A percentile compares a stretch with the other conserved stretches of the same genome.
phyloP scores from a whole-genome alignment of 2,113 vertebrate genomes.

The Phalacrocorax aristotelis region DNA sequence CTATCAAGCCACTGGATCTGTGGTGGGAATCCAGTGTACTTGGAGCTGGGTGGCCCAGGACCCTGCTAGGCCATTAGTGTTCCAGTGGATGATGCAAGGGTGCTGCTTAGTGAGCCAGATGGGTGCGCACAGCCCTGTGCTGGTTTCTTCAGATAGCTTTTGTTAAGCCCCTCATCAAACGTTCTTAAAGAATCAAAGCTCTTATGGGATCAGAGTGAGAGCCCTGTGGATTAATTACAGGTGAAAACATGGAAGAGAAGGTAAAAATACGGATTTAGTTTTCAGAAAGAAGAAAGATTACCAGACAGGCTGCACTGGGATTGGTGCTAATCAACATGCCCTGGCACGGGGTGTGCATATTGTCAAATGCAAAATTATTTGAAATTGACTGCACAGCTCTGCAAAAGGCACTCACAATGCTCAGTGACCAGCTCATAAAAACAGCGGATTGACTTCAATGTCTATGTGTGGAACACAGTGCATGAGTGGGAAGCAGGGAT shows the following conservation, averaged over 20 bases:
- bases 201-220: background rate
- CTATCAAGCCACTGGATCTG: background rate
- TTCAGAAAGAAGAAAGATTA: background rate
- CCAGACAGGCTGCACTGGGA: background rate
- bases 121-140: fast-evolving
- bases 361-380: background rate
- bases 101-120: background rate
- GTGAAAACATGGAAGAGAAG: background rate
- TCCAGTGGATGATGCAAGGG: background rate
- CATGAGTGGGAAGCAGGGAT: fast-evolving
- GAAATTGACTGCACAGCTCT: background rate
- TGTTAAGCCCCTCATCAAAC: background rate
- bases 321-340: background rate
- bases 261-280: background rate
- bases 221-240: background rate
- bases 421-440: background rate
- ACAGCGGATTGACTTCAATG: background rate
- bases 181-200: background rate
- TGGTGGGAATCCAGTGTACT: fast-evolving
- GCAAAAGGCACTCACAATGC: background rate
- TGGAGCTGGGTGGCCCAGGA: background rate
- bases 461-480: fast-evolving
- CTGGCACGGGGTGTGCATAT: background rate
- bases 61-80: background rate
- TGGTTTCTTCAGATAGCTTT: background rate